Evolutionary conservation across 2,113 vertebrate species (phyloP), one percentile per base, ranked within the genome.

Genomic region (Rhinichthys klamathensis): DNA sequence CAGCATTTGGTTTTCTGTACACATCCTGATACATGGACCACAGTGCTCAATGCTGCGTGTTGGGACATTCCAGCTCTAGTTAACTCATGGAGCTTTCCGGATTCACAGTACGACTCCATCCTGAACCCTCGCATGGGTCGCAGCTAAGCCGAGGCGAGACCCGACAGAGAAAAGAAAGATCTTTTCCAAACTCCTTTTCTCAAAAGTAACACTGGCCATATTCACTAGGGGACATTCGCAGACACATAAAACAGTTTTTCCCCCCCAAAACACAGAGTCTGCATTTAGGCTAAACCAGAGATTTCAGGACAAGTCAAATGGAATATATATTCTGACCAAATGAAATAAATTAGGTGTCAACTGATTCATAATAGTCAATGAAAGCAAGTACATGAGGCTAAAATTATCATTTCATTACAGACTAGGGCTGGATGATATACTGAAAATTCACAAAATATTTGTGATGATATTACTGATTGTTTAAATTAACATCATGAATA

Each of bases 81-180:
- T 49, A 79, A 30, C 82, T 61, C 44, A 21, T 13, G 51, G 27
- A 67, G 54, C 69, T 87, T 75, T 80, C 86, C 80, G 23, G 78
- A 85, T 80, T 80, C 84, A 85, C 83, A 49, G 84, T 80, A 83
- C n/a, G 84, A 74, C 60, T 54, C 80, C 86, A 74, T 85, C 88
- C 88, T 87, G 86, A 72, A 78, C 82, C 38, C 56, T 80, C 18
- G n/a, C 32, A 70, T 69, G 74, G 80, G 74, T 83, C 75, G 54
- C 46, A 18, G 82, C 58, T 80, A 60, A 72, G 74, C 51, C 3
- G 10, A 49, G 78, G 70, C 35, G 70, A 58, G 51, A 67, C 32
- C 60, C 12, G 10, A 58, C 23, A 32, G 84, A 72, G 70, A 61
- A 74, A n/a, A 69, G 81, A 7, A 18, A 35, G 80, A 74, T 69